Evolutionary conservation across 2,797 vertebrate species (phyloP).

Genomic region (Falco biarmicus): DNA sequence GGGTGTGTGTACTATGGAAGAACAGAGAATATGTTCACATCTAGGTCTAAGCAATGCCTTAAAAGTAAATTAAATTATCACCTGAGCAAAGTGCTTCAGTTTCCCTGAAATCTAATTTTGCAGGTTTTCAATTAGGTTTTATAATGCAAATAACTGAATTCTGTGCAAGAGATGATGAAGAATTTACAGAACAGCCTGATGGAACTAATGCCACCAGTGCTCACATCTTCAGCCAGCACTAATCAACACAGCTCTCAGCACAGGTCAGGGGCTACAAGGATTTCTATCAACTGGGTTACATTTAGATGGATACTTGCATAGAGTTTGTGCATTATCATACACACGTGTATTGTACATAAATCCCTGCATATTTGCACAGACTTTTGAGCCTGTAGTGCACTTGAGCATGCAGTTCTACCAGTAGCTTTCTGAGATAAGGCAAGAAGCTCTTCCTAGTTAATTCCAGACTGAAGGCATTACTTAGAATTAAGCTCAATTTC

Average conservation of each 20-base stretch:
- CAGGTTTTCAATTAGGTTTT: conserved; percentile 17
- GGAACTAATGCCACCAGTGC: background rate
- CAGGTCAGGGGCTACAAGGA: background rate
- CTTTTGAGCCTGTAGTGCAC: background rate
- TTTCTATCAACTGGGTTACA: background rate
- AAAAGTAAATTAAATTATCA: conserved; percentile 39
- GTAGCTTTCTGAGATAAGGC: background rate
- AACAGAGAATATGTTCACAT: background rate
- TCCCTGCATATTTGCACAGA: background rate
- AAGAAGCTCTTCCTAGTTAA: background rate
- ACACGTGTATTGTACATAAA: background rate
- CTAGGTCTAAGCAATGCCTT: background rate
- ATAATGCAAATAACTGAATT: background rate
- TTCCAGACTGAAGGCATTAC: background rate
- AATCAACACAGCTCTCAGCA: background rate
- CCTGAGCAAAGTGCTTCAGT: conserved; percentile 14
- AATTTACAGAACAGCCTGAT: background rate
- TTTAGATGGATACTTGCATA: background rate
- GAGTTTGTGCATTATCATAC: background rate
- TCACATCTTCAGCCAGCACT: background rate
- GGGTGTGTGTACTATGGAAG: background rate
- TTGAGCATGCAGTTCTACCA: background rate
- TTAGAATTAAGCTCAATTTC: background rate
- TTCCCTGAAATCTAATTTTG: conserved; percentile 5
- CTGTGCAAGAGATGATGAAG: background rate